A percentile compares a stretch with the other conserved stretches of the same genome.
phyloP scores from a whole-genome alignment of 2,797 vertebrate species.

The Falco biarmicus region DNA sequence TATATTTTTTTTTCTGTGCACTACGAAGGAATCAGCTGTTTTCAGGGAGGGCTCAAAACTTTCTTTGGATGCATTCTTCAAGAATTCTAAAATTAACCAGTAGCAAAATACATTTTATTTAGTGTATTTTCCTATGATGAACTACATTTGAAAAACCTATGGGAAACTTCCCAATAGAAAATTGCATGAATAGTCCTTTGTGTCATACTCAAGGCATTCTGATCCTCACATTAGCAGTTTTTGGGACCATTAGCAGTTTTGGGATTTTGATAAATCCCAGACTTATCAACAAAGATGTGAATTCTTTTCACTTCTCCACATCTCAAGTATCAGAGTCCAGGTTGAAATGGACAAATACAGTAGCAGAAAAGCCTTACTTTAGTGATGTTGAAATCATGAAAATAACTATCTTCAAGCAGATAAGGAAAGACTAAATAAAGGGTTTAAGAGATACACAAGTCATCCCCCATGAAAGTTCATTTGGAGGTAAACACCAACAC shows the following conservation, averaged over 20 bases:
- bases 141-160: neutral
- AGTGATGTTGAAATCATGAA: neutral
- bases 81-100: neutral
- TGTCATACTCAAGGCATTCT: neutral
- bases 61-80: neutral
- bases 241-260: no score
- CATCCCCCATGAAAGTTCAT: slow-evolving; percentile 11
- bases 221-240: neutral
- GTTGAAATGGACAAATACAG: neutral
- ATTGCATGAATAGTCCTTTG: neutral
- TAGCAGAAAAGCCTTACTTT: neutral
- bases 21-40: neutral
- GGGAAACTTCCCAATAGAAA: neutral
- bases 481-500: slow-evolving; percentile 20
- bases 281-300: neutral
- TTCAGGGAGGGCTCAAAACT: neutral
- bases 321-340: neutral
- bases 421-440: slow-evolving; percentile 56
- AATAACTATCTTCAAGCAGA: slow-evolving; percentile 20
- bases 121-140: neutral
- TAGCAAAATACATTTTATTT: neutral
- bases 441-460: slow-evolving; percentile 21
- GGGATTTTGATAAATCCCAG: no score
- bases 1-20: neutral
- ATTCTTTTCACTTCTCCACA: neutral